Conservation (phyloP, 2,797 vertebrate genomes). For the Melopsittacus undulatus region DNA sequence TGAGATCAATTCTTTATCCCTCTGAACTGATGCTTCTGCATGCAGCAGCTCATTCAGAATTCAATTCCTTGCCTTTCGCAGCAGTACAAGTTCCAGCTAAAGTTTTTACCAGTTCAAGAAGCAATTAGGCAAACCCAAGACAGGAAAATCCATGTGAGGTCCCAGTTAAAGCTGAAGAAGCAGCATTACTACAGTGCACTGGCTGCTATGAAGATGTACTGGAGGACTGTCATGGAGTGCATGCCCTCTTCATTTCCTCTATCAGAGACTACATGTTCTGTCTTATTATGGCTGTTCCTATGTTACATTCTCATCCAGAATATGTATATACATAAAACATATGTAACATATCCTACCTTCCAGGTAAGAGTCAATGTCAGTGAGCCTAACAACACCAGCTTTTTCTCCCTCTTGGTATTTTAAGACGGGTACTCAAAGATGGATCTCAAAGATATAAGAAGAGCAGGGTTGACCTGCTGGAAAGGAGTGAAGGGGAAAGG, state of each 20-base stretch:
- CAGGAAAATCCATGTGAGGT: slow-evolving; percentile 7
- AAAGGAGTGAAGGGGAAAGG: too few species aligned
- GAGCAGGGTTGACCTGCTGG: too few species aligned
- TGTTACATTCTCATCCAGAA: not conserved
- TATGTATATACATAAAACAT: not conserved
- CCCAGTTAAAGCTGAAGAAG: slow-evolving; percentile 2
- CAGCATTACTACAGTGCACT: not conserved
- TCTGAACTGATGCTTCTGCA: slow-evolving; percentile 1
- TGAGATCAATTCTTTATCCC: not conserved
- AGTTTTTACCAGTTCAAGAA: slow-evolving; percentile 21
- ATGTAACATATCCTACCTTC: not conserved
- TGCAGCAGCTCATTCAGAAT: slow-evolving; percentile 27
- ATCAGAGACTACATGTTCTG: accelerated
- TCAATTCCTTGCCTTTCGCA: slow-evolving; percentile 8
- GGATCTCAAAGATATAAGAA: not conserved
- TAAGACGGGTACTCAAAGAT: slow-evolving; percentile 13
- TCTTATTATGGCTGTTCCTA: not conserved
- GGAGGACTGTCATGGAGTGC: not conserved
- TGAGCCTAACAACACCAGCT: not conserved
- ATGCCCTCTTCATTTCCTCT: not conserved
- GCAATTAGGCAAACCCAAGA: slow-evolving; percentile 21
- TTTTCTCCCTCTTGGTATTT: not conserved
- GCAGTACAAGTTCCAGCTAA: not conserved
- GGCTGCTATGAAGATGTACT: not conserved
- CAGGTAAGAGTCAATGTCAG: not conserved